Evolutionary conservation across 2,113 vertebrate species (phyloP), one percentile per base, ranked within the genome.

Genomic region (Sinocyclocheilus maitianheensis): DNA sequence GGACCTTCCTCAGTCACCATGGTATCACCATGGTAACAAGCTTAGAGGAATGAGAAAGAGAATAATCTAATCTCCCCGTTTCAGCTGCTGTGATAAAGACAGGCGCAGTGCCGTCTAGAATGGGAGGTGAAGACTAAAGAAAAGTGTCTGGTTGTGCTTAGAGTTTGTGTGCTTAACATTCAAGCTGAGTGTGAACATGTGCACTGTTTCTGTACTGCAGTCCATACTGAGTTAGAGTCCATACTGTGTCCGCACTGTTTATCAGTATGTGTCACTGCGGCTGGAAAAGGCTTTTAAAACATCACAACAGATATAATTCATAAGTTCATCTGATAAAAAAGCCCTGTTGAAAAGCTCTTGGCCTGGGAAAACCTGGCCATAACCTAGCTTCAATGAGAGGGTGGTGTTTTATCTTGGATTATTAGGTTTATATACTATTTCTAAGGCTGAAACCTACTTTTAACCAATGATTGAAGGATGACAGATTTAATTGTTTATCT

Each of bases 21-120:
- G 90, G 88, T 88, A 92, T 94, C 91, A 84, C 94, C 90, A 95
- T 94, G 94, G 94, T 91, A 94, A 95, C 92, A 91, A 93, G 92
- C 91, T 93, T 92, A 92, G 92, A 92, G 93, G 92, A 92, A 92
- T 92, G 92, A 91, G 90, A 89, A 92, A 92, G 89, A 90, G 90
- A 92, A 90, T 94, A 92, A 95, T 95, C 92, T 93, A 93, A 94
- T 94, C 92, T 92, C 91, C 81, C 87, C 91, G 90, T 91, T 93
- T 93, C 91, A 86, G 85, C 85, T 82, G 40, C 67, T 69, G 69
- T 22, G 80, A 84, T 90, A 89, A 92, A 90, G 46, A 71, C 37
- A 22, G 75, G 24, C 86, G 85, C 89, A 80, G 83, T 84, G 89
- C 83, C 90, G 92, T 91, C 92, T 93, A 91, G 88, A 89, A 87